A percentile compares a stretch with the other conserved stretches of the same genome.
Conservation (phyloP, 2,113 vertebrate genomes). For the Channa maculata region DNA sequence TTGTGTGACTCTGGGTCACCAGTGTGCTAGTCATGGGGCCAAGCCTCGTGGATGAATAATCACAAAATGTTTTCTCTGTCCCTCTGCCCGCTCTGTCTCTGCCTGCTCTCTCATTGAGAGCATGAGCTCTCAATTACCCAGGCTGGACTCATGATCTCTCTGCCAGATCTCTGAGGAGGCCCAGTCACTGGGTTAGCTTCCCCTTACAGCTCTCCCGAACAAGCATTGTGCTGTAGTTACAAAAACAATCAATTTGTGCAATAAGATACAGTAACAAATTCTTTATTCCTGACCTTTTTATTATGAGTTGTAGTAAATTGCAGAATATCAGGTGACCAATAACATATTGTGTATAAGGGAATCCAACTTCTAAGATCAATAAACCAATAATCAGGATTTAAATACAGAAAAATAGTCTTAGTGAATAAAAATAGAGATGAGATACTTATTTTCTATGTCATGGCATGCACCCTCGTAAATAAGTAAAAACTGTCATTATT, state of each 20-base stretch:
- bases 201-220: slow-evolving; percentile 25
- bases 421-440: neutral
- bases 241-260: slow-evolving; percentile 43
- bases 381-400: slow-evolving; percentile 3
- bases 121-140: slow-evolving; percentile 67
- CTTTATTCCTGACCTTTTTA: slow-evolving; percentile 13
- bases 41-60: slow-evolving; percentile 34
- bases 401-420: neutral
- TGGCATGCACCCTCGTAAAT: slow-evolving; percentile 12
- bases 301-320: slow-evolving; percentile 41
- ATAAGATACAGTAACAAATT: slow-evolving; percentile 31
- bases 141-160: slow-evolving; percentile 57
- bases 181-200: slow-evolving; percentile 50
- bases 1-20: slow-evolving; percentile 51
- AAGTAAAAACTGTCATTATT: slow-evolving; percentile 14
- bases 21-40: slow-evolving; percentile 66
- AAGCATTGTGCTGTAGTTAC: neutral
- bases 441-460: neutral
- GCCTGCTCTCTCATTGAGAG: slow-evolving; percentile 43
- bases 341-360: slow-evolving; percentile 2
- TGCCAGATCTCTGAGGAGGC: slow-evolving; percentile 38
- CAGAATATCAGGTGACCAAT: slow-evolving; percentile 29
- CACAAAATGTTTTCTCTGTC: slow-evolving; percentile 40
- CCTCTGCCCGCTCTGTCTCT: neutral
- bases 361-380: slow-evolving; percentile 25